Percentiles rank a stretch among this genome's conserved stretches.
phyloP scores from a whole-genome alignment of 2,888 invertebrate genomes.

The Magallana nippona region DNA sequence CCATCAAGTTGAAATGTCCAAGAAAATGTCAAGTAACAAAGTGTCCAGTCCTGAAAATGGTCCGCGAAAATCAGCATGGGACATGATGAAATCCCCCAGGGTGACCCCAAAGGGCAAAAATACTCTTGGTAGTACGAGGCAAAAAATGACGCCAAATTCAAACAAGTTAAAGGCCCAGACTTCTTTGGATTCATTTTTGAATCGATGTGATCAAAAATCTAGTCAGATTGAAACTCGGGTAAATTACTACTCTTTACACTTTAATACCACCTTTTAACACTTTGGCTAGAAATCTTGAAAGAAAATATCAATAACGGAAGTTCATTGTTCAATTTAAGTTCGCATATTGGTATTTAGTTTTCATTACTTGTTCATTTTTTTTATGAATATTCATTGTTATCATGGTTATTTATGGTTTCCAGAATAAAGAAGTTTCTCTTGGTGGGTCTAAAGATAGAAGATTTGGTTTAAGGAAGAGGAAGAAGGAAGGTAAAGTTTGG shows the following conservation, averaged over 20 bases:
- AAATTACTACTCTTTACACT: background rate
- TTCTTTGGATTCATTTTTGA: slow-evolving; percentile 40
- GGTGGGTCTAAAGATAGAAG: slow-evolving; percentile 36
- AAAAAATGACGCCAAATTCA: slow-evolving; percentile 14
- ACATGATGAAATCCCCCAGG: slow-evolving; percentile 41
- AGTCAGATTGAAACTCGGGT: slow-evolving; percentile 39
- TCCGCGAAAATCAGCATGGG: slow-evolving; percentile 34
- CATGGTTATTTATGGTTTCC: background rate
- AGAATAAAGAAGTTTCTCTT: background rate
- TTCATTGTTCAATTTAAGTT: too few species aligned
- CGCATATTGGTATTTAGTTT: background rate
- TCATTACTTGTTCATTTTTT: too few species aligned
- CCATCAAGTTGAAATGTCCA: background rate
- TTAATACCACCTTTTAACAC: too few species aligned
- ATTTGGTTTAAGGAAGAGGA: slow-evolving; percentile 53
- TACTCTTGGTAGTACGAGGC: slow-evolving; percentile 49
- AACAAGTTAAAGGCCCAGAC: slow-evolving; percentile 36
- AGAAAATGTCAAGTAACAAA: background rate
- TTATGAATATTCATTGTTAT: background rate
- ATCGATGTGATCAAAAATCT: slow-evolving; percentile 34
- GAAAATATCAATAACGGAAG: too few species aligned
- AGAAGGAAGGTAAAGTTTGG: slow-evolving; percentile 41
- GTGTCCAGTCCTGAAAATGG: slow-evolving; percentile 22
- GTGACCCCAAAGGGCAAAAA: slow-evolving; percentile 49
- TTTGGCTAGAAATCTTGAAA: background rate